phyloP scores from a whole-genome alignment of 2,113 vertebrate species.

The Echinops telfairi region DNA sequence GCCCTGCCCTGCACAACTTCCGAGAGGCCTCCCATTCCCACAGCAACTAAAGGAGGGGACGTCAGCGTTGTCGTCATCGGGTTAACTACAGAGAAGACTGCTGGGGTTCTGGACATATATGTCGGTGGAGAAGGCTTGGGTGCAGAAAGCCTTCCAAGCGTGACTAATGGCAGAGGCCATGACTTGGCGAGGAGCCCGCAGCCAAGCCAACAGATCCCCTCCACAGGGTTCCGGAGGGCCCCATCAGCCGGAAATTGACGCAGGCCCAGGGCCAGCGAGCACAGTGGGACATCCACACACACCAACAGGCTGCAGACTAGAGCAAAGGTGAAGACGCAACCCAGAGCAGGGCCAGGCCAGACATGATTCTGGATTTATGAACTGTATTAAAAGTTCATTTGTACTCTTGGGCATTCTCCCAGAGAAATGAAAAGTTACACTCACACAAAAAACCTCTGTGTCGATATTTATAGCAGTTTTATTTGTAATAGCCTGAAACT shows the following conservation, averaged over 20 bases:
- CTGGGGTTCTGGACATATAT: background rate
- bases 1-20: background rate
- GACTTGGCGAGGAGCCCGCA: background rate
- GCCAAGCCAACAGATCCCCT: slow-evolving; percentile 1
- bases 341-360: background rate
- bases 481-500: background rate
- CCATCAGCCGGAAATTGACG: slow-evolving; percentile 56
- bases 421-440: slow-evolving; percentile 38
- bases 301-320: background rate
- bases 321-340: slow-evolving; percentile 54
- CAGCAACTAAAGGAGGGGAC: background rate
- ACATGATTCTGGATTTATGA: slow-evolving; percentile 43
- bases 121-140: background rate
- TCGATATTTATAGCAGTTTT: background rate
- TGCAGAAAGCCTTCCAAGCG: background rate
- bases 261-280: slow-evolving; percentile 32
- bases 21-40: background rate
- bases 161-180: background rate
- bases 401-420: slow-evolving; percentile 25
- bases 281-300: background rate
- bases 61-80: background rate
- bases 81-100: background rate
- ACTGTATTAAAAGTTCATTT: slow-evolving; percentile 62
- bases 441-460: slow-evolving; percentile 22
- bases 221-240: background rate